Evolutionary conservation across 2,888 invertebrate species (phyloP), one percentile per base, ranked within the genome.

Genomic region (Ditula angustiorana): DNA sequence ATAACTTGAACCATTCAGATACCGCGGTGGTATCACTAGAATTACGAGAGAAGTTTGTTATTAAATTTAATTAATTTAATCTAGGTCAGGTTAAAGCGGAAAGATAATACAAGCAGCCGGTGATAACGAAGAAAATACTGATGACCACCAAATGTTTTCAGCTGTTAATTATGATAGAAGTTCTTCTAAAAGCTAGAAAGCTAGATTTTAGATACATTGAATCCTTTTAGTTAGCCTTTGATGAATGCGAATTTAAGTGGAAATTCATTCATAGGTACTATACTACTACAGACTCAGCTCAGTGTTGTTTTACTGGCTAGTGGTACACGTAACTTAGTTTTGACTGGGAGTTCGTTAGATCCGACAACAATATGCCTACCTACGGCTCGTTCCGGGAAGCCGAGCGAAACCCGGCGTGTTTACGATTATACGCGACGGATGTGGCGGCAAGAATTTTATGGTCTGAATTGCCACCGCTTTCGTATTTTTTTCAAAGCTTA

Each of bases 331-430:
- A 1, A 8, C 8, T 19, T 5, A 23, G 23, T 46, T 46, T 24
- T 1, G 46, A 46, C 11, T 28, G 21, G 1, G 30, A 21, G 23
- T 53, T 47, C 33, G 55, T 52, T 61, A 62, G 71, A 70, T 72
- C 69, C 67, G 53, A 52, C 55, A 65, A 60, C 67, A 68, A 67
- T 69, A 57, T 61, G 67, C 66, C 77, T 83, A 83, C 85, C 83
- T 86, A 85, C 85, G 76, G 81, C 70, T 74, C 79, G 87, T 88
- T 90, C 89, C 88, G 83, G 88, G 90, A 90, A 90, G 82, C 83
- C 80, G 71, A 76, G 80, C 81, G 75, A 83, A 85, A 83, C 85
- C 79, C 77, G 76, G 76, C 80, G 77, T 79, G 83, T 87, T 88
- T 83, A 84, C 79, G 86, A 86, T 87, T 87, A 83, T 78, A 79